Conservation (phyloP, 1,140 invertebrate genomes). For the Chrysoperla carnea region DNA sequence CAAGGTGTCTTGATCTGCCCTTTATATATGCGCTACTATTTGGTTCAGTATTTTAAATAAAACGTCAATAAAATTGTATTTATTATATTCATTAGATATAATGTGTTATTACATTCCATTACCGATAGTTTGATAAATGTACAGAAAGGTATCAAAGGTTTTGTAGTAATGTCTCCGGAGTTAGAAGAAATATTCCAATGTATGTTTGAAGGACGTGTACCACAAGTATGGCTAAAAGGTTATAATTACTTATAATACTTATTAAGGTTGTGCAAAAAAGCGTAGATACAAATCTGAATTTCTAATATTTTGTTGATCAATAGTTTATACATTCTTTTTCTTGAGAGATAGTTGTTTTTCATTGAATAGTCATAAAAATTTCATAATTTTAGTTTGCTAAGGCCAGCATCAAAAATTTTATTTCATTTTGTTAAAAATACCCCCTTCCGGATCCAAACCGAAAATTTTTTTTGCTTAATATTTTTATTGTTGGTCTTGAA, state of each 20-base stretch:
- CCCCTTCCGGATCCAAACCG: no score
- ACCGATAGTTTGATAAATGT: constrained; percentile 40
- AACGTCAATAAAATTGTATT: neutral
- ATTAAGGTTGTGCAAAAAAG: neutral
- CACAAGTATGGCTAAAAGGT: constrained; percentile 57
- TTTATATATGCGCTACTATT: no score
- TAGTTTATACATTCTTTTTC: neutral
- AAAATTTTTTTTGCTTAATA: no score
- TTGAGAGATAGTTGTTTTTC: neutral
- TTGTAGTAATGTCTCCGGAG: constrained; percentile 68
- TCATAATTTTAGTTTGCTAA: constrained; percentile 2
- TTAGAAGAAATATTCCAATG: constrained; percentile 64
- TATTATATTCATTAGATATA: constrained; percentile 27
- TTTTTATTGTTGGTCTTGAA: no score
- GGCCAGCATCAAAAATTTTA: no score
- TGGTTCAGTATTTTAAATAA: neutral
- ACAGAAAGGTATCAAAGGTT: constrained; percentile 58
- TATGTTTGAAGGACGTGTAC: constrained; percentile 61
- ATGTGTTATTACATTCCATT: constrained; percentile 33
- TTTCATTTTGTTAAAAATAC: no score
- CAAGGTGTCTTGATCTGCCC: no score
- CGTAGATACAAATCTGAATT: neutral
- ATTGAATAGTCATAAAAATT: neutral
- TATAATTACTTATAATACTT: constrained; percentile 6
- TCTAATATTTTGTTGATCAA: neutral